Conservation (phyloP, 2,113 vertebrate species). For the Nothobranchius furzeri region DNA sequence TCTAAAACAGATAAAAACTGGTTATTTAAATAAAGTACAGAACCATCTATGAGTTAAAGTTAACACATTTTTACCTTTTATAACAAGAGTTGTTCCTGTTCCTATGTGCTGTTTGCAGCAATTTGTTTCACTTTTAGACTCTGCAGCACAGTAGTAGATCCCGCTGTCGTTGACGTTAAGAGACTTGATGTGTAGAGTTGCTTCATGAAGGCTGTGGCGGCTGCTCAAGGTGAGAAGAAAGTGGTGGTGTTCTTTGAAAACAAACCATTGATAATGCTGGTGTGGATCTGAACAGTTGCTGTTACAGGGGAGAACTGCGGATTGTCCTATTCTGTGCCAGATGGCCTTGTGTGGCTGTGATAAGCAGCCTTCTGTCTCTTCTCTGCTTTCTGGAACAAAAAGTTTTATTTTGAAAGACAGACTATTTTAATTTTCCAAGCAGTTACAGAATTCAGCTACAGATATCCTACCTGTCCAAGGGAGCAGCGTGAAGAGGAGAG, state of each 20-base stretch:
- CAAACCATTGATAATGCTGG: slow-evolving; percentile 40
- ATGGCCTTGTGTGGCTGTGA: slow-evolving; percentile 8
- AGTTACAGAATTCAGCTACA: not conserved
- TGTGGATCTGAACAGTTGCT: fast-evolving
- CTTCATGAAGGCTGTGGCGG: slow-evolving; percentile 21
- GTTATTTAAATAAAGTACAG: not conserved
- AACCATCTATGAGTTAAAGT: not conserved
- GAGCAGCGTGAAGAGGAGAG: slow-evolving; percentile 39
- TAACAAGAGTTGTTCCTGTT: slow-evolving; percentile 53
- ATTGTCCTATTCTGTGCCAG: slow-evolving; percentile 5
- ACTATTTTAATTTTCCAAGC: not conserved
- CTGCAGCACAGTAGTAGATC: slow-evolving; percentile 69
- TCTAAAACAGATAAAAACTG: slow-evolving; percentile 30
- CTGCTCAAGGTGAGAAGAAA: fast-evolving
- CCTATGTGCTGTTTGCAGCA: slow-evolving; percentile 33
- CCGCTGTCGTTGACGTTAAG: slow-evolving; percentile 61
- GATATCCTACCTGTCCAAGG: slow-evolving; percentile 43
- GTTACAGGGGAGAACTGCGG: slow-evolving; percentile 35
- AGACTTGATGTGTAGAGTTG: slow-evolving; percentile 40
- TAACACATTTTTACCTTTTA: slow-evolving; percentile 55
- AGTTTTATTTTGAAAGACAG: not conserved
- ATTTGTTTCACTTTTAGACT: fast-evolving
- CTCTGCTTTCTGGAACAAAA: slow-evolving; percentile 24
- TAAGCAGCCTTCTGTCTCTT: slow-evolving; percentile 1
- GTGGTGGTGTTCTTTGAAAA: slow-evolving; percentile 20